These are phyloP conservation scores for Octodonta nipae DNA, from an alignment of 2,888 invertebrate genomes.

Conservation along the genomic window DNA sequence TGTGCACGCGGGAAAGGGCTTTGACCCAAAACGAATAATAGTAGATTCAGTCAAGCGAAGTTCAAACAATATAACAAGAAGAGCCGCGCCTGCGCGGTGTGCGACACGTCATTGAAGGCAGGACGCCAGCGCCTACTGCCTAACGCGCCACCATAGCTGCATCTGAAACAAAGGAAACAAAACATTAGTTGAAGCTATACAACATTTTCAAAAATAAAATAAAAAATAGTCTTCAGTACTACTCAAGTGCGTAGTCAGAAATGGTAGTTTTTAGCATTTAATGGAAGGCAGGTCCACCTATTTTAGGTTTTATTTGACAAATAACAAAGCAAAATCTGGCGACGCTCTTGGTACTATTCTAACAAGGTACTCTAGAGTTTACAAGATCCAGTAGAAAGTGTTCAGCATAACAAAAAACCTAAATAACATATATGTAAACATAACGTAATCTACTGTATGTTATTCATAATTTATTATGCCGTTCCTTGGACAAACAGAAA, in stretches of 20 bases:
- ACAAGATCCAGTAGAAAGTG: too few relatives aligned
- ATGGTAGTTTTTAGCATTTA: not conserved
- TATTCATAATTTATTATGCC: too few relatives aligned
- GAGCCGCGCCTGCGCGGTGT: constrained; percentile 35
- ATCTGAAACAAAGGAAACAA: constrained; percentile 9
- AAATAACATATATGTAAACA: too few relatives aligned
- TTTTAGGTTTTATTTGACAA: not conserved
- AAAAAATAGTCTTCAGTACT: too few relatives aligned
- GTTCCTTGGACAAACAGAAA: too few relatives aligned
- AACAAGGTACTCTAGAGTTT: too few relatives aligned
- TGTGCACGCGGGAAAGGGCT: constrained; percentile 23
- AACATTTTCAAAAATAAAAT: too few relatives aligned
- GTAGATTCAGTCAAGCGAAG: constrained; percentile 34
- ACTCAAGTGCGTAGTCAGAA: too few relatives aligned
- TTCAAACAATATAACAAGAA: constrained; percentile 26
- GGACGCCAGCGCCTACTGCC: constrained; percentile 42
- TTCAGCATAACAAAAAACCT: too few relatives aligned
- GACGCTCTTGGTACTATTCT: too few relatives aligned
- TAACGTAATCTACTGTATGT: too few relatives aligned
- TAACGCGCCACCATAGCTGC: constrained; percentile 78
- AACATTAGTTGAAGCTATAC: not conserved
- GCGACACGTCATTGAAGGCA: constrained; percentile 17
- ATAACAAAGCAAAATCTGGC: too few relatives aligned
- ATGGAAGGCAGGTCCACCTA: not conserved
- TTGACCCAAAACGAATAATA: constrained; percentile 15